Evolutionary conservation across 2,888 invertebrate species (phyloP), one percentile per base, ranked within the genome.

Genomic region (Micropterix aruncella): DNA sequence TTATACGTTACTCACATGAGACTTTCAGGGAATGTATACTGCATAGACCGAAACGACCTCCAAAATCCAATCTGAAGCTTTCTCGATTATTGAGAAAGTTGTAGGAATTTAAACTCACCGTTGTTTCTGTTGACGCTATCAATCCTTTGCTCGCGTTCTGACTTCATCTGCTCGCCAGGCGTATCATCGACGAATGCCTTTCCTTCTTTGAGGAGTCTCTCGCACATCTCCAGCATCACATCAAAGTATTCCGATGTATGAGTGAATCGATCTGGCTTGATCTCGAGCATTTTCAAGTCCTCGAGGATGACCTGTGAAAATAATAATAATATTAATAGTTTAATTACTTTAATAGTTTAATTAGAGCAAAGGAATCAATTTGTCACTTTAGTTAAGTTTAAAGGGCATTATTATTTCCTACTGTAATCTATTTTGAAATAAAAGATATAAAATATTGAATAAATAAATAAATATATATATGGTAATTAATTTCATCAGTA

Each of bases 171-270:
- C 56, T 94, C 91, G 0, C 92, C 83, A 3, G 92, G 89, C 0
- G 99, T 99, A 61, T 99, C 88, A 59, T 99, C 99, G 0, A 91
- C 94, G 60, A 90, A 99, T 0, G 97, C 97, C 55, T 87, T 89
- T n/a, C 86, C 83, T 38, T 86, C 81, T 52, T 79, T 83, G 37
- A 99, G 70, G 52, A 99, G 66, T 59, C 84, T 78, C 58, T 90
- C 92, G 60, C 97, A 97, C 57, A 83, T 83, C 14, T 79, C 73
- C 47, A 93, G 59, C 83, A 99, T 88, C 46, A 83, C 62, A 56
- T 97, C 96, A 62, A 99, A 99, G 65, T 96, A 89, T 60, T 97
- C 89, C 0, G 97, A 99, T 0, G 97, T 95, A 62, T 93, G 91
- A 0, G 95, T 91, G 61, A 92, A 95, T 42, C 78, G 59, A 61